These are phyloP conservation scores for Podiceps cristatus DNA, from an alignment of 2,113 vertebrate genomes.

Conservation along the genomic window DNA sequence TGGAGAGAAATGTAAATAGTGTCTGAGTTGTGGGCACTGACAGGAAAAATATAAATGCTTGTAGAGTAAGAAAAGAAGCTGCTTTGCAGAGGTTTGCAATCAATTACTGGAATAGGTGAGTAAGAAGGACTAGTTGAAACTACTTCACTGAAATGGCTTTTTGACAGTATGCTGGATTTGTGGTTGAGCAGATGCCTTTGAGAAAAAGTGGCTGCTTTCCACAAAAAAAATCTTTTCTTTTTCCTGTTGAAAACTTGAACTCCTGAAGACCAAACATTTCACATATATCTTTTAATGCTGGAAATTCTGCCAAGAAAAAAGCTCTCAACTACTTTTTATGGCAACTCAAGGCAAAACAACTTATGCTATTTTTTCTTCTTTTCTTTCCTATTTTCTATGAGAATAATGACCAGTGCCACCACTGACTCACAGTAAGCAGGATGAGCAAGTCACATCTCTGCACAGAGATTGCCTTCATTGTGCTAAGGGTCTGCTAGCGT, in stretches of 20 bases:
- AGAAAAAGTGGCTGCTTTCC: background rate
- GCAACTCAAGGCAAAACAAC: background rate
- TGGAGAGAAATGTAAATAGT: background rate
- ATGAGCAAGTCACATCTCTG: background rate
- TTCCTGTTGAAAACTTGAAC: background rate
- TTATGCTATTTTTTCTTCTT: background rate
- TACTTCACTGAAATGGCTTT: constrained; percentile 1
- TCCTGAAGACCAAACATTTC: background rate
- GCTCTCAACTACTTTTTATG: background rate
- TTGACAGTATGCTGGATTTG: background rate
- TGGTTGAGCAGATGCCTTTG: background rate
- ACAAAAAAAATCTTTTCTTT: background rate
- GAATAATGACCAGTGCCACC: background rate
- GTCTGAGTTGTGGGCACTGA: background rate
- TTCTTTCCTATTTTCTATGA: background rate
- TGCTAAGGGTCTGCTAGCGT: background rate
- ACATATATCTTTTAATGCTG: background rate
- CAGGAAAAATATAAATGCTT: background rate
- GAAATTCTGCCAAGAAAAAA: background rate
- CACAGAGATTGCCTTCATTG: background rate
- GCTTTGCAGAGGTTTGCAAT: constrained; percentile 1
- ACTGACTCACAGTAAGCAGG: background rate
- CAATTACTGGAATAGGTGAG: background rate
- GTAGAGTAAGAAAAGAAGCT: background rate
- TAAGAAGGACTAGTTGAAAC: background rate